phyloP scores from a whole-genome alignment of 2,113 vertebrate species.

The Puffinus mauretanicus region DNA sequence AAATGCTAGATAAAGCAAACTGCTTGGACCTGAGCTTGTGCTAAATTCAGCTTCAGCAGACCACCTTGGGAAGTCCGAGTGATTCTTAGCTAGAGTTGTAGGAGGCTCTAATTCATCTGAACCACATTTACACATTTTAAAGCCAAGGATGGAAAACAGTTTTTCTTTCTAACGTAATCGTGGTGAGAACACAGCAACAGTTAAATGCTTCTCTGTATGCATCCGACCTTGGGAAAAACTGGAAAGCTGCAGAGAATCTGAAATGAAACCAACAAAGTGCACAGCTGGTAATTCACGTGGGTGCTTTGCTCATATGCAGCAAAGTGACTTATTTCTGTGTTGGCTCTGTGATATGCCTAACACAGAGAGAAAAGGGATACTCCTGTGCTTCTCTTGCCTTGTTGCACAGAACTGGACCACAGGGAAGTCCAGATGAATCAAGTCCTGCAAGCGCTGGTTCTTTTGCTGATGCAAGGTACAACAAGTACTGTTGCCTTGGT shows the following conservation, averaged over 20 bases:
- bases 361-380: not conserved
- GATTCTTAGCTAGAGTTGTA: not conserved
- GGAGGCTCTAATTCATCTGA: not conserved
- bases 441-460: rapidly evolving
- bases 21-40: not conserved
- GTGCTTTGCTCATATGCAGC: not conserved
- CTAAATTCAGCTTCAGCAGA: not conserved
- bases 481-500: not conserved
- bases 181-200: not conserved
- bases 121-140: not conserved
- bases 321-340: not conserved
- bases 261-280: not conserved
- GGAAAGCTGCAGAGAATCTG: not conserved
- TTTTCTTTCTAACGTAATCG: not conserved
- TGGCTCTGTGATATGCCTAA: not conserved
- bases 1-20: not conserved
- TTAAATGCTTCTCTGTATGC: not conserved
- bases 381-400: not conserved
- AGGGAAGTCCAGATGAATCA: not conserved
- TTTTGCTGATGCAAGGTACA: not conserved
- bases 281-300: not conserved
- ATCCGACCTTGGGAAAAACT: not conserved
- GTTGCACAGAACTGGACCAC: not conserved
- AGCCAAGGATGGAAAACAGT: not conserved
- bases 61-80: not conserved